These are phyloP conservation scores for Diabrotica virgifera DNA, from an alignment of 1,140 invertebrate species.

Conservation along the genomic window DNA sequence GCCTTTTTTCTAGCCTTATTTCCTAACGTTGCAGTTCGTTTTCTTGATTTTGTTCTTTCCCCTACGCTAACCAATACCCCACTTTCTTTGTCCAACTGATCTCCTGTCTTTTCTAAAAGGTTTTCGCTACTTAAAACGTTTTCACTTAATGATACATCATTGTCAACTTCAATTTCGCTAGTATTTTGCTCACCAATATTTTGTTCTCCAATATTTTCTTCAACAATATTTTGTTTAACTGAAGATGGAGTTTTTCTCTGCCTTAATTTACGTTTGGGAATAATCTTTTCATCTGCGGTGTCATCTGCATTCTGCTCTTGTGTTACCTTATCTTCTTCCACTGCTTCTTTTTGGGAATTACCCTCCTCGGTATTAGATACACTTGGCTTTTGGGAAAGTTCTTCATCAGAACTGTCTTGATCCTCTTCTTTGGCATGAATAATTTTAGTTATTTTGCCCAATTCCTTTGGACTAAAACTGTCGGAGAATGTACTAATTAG, in stretches of 20 bases:
- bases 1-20: slow-evolving; percentile 31
- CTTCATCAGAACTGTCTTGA: slow-evolving; percentile 19
- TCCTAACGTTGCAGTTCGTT: slow-evolving; percentile 17
- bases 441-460: slow-evolving; percentile 34
- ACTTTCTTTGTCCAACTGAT: slow-evolving; percentile 6
- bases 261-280: slow-evolving; percentile 6
- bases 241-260: not conserved
- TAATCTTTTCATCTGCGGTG: not conserved
- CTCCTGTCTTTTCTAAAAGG: not conserved
- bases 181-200: not conserved
- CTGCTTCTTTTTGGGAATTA: slow-evolving; percentile 8
- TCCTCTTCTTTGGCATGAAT: slow-evolving; percentile 31
- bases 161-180: not conserved
- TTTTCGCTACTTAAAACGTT: not conserved
- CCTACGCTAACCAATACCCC: slow-evolving; percentile 31
- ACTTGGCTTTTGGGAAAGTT: slow-evolving; percentile 17
- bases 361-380: not conserved
- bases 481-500: slow-evolving; percentile 36
- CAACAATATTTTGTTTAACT: not conserved
- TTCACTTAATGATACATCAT: not conserved
- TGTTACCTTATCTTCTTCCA: slow-evolving; percentile 8
- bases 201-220: not conserved
- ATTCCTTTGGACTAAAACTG: slow-evolving; percentile 30
- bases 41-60: slow-evolving; percentile 38
- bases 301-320: slow-evolving; percentile 19